Evolutionary conservation across 2,888 invertebrate genomes (phyloP), one percentile per base, ranked within the genome.

Genomic region (Torymus aiolomorphi): DNA sequence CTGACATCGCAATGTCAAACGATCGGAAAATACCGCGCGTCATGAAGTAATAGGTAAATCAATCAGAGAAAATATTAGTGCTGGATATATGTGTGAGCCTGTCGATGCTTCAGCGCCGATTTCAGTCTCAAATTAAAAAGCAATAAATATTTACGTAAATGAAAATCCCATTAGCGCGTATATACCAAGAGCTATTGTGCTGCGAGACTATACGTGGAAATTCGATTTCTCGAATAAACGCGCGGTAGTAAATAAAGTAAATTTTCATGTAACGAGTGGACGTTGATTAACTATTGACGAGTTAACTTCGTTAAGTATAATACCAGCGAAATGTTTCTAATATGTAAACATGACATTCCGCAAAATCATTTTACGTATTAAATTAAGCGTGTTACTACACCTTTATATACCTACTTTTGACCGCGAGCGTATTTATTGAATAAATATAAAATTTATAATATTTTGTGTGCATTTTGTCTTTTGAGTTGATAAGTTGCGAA

Each of bases 381-480:
- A 70, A 57, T 57, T 59, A 49, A n/a, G 18, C 13, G 57, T 49
- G 31, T 59, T 4, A 20, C 20, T 12, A 61, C 18, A 62, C 10
- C 24, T 62, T 62, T 57, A 70, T 56, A 52, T 18, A 12, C n/a
- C 14, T 31, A 31, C 24, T 10, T 20, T 56, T 31, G 31, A 31
- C 31, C 4, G 0, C 3, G 10, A 56, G 20, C n/a, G 51, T 61
- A 51, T 49, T 42, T 57, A 62, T 72, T 62, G 14, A 62, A 62
- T 62, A 62, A 72, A 72, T 51, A n/a, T 31, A 5, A 31, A 31
- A 31, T 72, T 71, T 59, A 71, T 71, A 71, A 71, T 71, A 59
- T 61, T 71, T 61, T 49, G 20, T 11, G 14, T 31, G 31, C 31
- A 31, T 31, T 31, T 31, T 3, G 3, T 3, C 31, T 31, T 31